Evolutionary conservation across 2,113 vertebrate species (phyloP).

Genomic region (Oceanodroma tethys): DNA sequence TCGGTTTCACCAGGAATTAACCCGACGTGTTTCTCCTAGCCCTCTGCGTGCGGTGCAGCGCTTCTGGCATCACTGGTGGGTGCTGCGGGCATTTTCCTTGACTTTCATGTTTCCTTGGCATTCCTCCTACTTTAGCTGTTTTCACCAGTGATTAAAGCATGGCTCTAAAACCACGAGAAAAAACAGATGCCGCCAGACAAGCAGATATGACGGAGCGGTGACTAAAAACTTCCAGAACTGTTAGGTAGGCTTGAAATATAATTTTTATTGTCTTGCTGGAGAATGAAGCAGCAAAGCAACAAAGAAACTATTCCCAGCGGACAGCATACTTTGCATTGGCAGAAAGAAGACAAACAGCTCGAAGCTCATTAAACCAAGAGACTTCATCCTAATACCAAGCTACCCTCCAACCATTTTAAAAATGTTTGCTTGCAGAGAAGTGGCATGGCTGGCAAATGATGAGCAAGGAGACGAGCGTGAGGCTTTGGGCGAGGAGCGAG

Average conservation of each 20-base stretch:
- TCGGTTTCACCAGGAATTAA: neutral
- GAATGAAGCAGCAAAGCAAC: neutral
- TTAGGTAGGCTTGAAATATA: neutral
- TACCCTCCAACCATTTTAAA: rapidly evolving
- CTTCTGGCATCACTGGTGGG: neutral
- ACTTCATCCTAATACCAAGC: rapidly evolving
- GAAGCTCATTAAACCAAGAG: neutral
- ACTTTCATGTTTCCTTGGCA: neutral
- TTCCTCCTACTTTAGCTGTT: neutral
- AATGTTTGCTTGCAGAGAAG: neutral
- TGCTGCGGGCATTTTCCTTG: rapidly evolving
- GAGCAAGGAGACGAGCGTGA: rapidly evolving
- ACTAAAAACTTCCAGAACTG: neutral
- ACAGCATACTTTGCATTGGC: rapidly evolving
- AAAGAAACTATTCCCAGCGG: rapidly evolving
- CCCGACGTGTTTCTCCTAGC: rapidly evolving
- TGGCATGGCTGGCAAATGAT: rapidly evolving
- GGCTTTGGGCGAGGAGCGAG: rapidly evolving
- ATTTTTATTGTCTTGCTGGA: conserved; percentile 21
- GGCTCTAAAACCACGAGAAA: neutral
- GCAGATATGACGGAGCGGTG: rapidly evolving
- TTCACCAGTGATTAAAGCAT: neutral
- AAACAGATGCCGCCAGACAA: neutral
- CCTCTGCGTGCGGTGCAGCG: rapidly evolving
- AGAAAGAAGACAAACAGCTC: neutral